Evolutionary conservation across 2,888 invertebrate species (phyloP).

Genomic region (Eremobia ochroleuca): DNA sequence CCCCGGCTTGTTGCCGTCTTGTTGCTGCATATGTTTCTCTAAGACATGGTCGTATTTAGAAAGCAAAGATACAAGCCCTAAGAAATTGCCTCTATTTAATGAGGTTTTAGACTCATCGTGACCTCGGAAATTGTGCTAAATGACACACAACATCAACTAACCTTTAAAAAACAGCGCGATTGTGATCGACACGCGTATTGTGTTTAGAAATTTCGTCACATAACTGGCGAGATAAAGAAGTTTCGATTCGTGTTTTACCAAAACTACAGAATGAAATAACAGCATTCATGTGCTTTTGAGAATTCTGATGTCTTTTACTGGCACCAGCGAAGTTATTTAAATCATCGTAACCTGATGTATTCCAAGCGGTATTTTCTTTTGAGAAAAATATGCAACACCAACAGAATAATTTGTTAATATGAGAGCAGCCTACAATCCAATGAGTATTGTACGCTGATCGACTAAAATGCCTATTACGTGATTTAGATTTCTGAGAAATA

Average conservation of each 20-base stretch:
- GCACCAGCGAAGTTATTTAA: background rate
- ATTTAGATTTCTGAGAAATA: too few relatives aligned
- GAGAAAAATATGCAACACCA: too few relatives aligned
- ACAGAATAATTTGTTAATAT: too few relatives aligned
- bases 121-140: background rate
- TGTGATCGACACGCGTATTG: background rate
- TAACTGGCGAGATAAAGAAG: background rate
- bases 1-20: background rate
- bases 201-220: constrained; percentile 1
- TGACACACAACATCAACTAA: too few relatives aligned
- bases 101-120: constrained; percentile 8
- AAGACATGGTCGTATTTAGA: constrained; percentile 7
- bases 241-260: background rate
- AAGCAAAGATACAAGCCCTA: background rate
- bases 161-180: too few relatives aligned
- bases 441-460: too few relatives aligned
- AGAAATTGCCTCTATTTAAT: constrained; percentile 1
- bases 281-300: background rate
- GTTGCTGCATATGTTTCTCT: constrained; percentile 2
- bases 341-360: background rate
- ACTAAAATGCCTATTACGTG: too few relatives aligned
- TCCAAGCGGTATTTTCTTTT: background rate
- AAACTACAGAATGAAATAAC: background rate
- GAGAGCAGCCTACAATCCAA: too few relatives aligned
- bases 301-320: background rate